Evolutionary conservation across 2,888 invertebrate genomes (phyloP), one percentile per base, ranked within the genome.

Genomic region (Tupiocoris notatus): DNA sequence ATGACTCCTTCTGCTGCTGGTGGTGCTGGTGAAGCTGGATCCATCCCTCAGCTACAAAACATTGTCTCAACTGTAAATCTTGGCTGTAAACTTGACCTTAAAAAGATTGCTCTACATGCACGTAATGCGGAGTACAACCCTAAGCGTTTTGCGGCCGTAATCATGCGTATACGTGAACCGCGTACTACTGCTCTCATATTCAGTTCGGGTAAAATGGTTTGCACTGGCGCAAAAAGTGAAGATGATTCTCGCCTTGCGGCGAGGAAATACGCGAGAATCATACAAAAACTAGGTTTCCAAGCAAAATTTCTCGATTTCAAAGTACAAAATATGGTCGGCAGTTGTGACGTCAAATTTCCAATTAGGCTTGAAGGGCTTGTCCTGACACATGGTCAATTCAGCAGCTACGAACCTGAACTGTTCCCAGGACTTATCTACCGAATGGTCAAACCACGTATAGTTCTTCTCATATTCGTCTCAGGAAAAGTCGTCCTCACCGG

Each of bases 91-190:
- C 86, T 98, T 80, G 98, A 99, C 83, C 86, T 99, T 78, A 98
- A 98, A 83, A 95, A 94, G 85, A 99, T 99, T 81, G 98, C 98
- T 0, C 86, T 98, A 1, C 97, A 97, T 84, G 98, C 98, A 0
- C 90, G 98, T 84, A 99, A 99, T 86, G 98, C 98, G 1, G 98
- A 99, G 85, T 99, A 98, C 83, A 99, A 99, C 85, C 98, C 98
- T 7, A 98, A 98, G 85, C 92, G 98, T 82, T 99, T 99, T 87
- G 97, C 98, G 68, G 98, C 98, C 57, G 98, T 99, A 1, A 98
- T 99, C 75, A 99, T 99, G 98, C 85, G 91, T 82, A 91, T 91
- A 80, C 88, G 98, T 83, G 83, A 94, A 90, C 85, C 89, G 88
- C 82, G 98, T 93, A 98, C 93, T 0, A 93, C 93, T 0, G 93